Evolutionary conservation across 2,113 vertebrate genomes (phyloP).

Genomic region (Alligator sinensis): DNA sequence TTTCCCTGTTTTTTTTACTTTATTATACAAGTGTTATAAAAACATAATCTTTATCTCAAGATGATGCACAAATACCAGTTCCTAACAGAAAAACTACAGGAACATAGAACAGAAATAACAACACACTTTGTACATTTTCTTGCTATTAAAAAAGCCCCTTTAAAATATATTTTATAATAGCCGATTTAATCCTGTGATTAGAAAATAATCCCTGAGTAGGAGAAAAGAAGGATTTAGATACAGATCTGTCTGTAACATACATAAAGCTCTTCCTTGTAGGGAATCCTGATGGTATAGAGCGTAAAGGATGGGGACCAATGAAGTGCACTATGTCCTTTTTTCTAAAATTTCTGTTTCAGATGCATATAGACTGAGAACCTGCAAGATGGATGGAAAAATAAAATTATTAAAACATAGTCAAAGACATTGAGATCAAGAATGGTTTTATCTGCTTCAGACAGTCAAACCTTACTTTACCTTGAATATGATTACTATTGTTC

Average conservation of each 20-base stretch:
- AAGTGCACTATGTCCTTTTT: neutral
- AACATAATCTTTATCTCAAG: slow-evolving; percentile 9
- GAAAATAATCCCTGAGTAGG: slow-evolving; percentile 13
- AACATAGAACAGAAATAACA: neutral
- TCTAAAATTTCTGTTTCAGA: neutral
- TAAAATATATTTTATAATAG: neutral
- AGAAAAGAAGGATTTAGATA: slow-evolving; percentile 21
- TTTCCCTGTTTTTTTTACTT: slow-evolving; percentile 11
- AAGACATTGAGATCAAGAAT: slow-evolving; percentile 8
- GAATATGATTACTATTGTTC: slow-evolving; percentile 24
- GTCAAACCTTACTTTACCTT: slow-evolving; percentile 18
- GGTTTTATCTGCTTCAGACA: slow-evolving; percentile 44
- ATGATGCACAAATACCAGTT: slow-evolving; percentile 9
- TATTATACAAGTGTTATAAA: neutral
- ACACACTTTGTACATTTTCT: neutral
- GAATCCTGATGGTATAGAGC: neutral
- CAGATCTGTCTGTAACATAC: neutral
- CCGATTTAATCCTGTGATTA: slow-evolving; percentile 37
- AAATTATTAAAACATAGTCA: neutral
- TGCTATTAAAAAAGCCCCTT: neutral
- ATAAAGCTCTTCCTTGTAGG: slow-evolving; percentile 28
- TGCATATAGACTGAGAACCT: neutral
- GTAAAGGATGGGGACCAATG: neutral
- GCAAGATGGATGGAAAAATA: neutral
- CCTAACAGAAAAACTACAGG: neutral